Percentiles rank a stretch among this genome's conserved stretches.
Conservation (phyloP, 2,888 invertebrate species). For the Bursaphelenchus okinawaensis region DNA sequence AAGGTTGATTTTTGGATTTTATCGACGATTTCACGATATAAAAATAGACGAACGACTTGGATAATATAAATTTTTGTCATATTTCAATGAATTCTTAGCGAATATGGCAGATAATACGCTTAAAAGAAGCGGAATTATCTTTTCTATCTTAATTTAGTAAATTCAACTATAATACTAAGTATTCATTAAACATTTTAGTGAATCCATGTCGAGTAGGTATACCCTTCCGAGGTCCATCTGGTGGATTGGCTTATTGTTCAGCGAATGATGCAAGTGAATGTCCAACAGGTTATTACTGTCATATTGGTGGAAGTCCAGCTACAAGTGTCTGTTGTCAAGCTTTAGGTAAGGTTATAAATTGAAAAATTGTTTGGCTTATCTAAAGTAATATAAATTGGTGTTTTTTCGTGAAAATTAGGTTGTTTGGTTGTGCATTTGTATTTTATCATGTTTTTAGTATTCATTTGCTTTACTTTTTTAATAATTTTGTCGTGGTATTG, state of each 20-base stretch:
- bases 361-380: slow-evolving; percentile 5
- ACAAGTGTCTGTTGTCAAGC: slow-evolving; percentile 43
- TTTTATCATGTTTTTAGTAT: background rate
- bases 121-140: no score
- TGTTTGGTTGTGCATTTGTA: no score
- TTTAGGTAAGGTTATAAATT: slow-evolving; percentile 26
- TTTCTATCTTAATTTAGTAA: no score
- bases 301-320: slow-evolving; percentile 32
- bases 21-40: no score
- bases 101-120: no score
- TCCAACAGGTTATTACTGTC: slow-evolving; percentile 35
- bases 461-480: background rate
- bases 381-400: slow-evolving; percentile 9
- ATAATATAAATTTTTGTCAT: no score
- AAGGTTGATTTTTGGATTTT: no score
- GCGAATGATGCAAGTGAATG: slow-evolving; percentile 31
- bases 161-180: no score
- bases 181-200: slow-evolving; percentile 29
- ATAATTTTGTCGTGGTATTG: background rate
- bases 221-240: slow-evolving; percentile 48
- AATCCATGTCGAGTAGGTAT: slow-evolving; percentile 53
- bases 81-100: no score
- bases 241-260: slow-evolving; percentile 51
- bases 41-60: no score
- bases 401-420: no score